Evolutionary conservation across 2,113 vertebrate genomes (phyloP).

Genomic region (Nyctibius bracteatus): DNA sequence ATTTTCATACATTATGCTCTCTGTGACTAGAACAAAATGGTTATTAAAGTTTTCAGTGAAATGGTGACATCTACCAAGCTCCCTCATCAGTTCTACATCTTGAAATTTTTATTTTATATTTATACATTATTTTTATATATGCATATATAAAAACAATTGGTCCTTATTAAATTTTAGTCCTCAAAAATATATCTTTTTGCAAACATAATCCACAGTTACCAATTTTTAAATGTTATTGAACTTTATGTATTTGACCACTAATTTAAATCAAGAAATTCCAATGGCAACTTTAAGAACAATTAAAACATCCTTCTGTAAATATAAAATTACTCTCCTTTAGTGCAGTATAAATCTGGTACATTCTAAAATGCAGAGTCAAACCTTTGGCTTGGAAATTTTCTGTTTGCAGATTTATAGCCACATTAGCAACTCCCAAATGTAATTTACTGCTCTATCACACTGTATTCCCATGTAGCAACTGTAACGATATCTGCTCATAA

Average conservation of each 20-base stretch:
- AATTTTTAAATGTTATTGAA: neutral
- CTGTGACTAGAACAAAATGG: neutral
- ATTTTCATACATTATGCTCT: neutral
- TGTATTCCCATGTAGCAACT: neutral
- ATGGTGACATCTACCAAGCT: neutral
- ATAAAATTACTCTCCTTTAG: neutral
- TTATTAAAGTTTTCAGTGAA: neutral
- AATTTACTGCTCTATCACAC: neutral
- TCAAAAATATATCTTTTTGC: neutral
- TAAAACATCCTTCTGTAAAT: neutral
- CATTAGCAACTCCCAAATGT: neutral
- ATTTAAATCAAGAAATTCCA: neutral
- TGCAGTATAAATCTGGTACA: neutral
- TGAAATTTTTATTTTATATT: neutral
- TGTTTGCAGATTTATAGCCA: neutral
- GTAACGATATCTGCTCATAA: neutral
- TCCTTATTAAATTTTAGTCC: neutral
- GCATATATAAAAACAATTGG: neutral
- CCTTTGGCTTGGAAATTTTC: neutral
- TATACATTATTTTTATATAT: neutral
- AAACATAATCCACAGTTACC: neutral
- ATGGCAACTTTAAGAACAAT: neutral
- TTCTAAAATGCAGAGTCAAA: neutral
- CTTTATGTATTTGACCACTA: neutral
- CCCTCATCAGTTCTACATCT: neutral